Conservation (phyloP, 2,113 vertebrate species). For the Psephotus haematonotus region DNA sequence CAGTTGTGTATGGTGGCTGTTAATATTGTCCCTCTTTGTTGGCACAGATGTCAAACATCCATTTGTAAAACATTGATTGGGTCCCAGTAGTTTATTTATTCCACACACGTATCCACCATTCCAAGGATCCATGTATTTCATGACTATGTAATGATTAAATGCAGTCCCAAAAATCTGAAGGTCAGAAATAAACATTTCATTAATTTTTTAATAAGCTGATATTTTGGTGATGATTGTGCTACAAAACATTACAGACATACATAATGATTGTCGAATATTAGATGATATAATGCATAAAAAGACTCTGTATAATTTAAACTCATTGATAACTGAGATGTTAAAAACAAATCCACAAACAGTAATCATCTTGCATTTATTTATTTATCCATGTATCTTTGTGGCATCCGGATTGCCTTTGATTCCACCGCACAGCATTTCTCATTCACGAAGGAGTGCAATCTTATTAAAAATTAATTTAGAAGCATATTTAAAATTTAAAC, state of each 20-base stretch:
- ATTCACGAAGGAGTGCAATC: not conserved
- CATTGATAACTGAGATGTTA: not conserved
- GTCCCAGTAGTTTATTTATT: not conserved
- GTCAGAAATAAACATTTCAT: not conserved
- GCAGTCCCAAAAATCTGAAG: not conserved
- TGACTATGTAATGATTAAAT: not conserved
- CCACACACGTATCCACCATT: not conserved
- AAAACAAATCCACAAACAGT: not conserved
- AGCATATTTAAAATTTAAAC: slow-evolving; percentile 59
- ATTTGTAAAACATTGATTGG: not conserved
- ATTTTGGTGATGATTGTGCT: not conserved
- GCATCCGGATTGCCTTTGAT: slow-evolving; percentile 14
- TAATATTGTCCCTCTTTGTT: not conserved
- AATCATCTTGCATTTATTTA: not conserved
- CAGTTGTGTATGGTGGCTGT: not conserved
- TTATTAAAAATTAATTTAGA: slow-evolving; percentile 58
- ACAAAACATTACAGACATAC: not conserved
- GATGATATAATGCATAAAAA: not conserved
- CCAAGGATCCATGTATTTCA: not conserved
- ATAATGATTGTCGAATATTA: not conserved
- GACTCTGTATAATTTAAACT: not conserved
- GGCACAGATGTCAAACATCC: not conserved
- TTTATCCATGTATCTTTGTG: not conserved
- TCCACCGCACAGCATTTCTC: slow-evolving; percentile 24
- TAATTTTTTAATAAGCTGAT: not conserved